Evolutionary conservation across 1,140 invertebrate species (phyloP), one percentile per base, ranked within the genome.

Genomic region (Campoletis sonorensis): DNA sequence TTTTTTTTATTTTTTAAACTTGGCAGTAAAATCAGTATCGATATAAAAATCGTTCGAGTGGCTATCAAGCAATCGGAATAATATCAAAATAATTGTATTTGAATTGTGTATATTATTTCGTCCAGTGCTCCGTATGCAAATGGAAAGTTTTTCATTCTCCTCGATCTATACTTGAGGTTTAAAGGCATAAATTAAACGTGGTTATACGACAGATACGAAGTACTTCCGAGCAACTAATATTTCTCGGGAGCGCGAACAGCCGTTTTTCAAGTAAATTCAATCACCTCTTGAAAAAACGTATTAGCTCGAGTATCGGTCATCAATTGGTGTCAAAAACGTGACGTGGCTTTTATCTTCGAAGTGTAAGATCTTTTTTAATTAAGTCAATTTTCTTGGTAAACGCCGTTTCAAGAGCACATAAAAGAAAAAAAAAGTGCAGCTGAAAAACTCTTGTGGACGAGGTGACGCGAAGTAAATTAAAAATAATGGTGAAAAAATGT

Each of bases 231-330:
- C 16, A 58, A 58, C 54, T 58, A 58, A 58, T 58, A 58, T n/a
- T 58, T 58, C 54, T n/a, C 54, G 21, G 0, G 54, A 58, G 11
- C 18, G 54, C 18, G 21, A 58, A 58, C 18, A 58, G 15, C 21
- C 54, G 54, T 58, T 58, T 58, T 58, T 58, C 54, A 58, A 58
- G 54, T 58, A 18, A 58, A 73, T 49, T 73, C 71, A 49, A 45
- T 73, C 49, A 45, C 23, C 71, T 73, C 49, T 37, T 23, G 23
- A 27, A 78, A 21, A 78, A 78, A 78, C 71, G 27, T 45, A 73
- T 45, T 73, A 73, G 37, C 37, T 4, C 33, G 37, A 73, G 49
- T 73, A 40, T 73, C 49, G 49, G 71, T 73, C 37, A 37, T 49
- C 49, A 33, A 45, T 73, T 49, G 16, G 49, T 73, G 71, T 73